phyloP scores from a whole-genome alignment of 2,888 invertebrate genomes.

The Eupeodes luniger region DNA sequence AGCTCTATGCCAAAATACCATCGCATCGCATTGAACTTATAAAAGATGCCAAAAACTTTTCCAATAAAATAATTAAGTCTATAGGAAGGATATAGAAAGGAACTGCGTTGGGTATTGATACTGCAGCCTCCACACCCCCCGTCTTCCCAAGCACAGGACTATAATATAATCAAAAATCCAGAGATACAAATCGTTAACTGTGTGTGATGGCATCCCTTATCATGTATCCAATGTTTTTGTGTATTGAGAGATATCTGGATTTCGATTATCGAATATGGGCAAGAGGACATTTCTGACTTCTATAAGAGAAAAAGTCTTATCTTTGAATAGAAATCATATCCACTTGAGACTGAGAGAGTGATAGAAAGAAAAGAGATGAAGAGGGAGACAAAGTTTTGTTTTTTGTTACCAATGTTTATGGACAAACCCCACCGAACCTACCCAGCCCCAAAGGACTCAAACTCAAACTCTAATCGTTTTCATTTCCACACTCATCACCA shows the following conservation, averaged over 20 bases:
- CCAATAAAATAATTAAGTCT: slow-evolving; percentile 72
- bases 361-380: background rate
- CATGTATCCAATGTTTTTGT: slow-evolving; percentile 14
- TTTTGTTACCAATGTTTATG: slow-evolving; percentile 39
- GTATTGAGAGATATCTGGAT: slow-evolving; percentile 13
- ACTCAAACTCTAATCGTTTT: slow-evolving; percentile 2
- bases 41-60: slow-evolving; percentile 57
- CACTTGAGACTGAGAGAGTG: slow-evolving; percentile 27
- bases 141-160: slow-evolving; percentile 3
- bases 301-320: slow-evolving; percentile 8
- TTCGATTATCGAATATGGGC: slow-evolving; percentile 62
- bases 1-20: background rate
- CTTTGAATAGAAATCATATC: slow-evolving; percentile 49
- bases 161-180: slow-evolving; percentile 48
- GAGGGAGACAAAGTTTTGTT: background rate
- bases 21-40: background rate
- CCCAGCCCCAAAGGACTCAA: slow-evolving; percentile 24
- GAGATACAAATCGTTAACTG: slow-evolving; percentile 56
- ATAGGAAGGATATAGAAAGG: slow-evolving; percentile 31
- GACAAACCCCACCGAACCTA: background rate
- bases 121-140: background rate
- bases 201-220: slow-evolving; percentile 10
- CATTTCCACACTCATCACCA: background rate
- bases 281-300: slow-evolving; percentile 2
- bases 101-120: background rate